These are phyloP conservation scores for Cerceris ruficornis DNA, from an alignment of 2,888 invertebrate species.

Conservation along the genomic window DNA sequence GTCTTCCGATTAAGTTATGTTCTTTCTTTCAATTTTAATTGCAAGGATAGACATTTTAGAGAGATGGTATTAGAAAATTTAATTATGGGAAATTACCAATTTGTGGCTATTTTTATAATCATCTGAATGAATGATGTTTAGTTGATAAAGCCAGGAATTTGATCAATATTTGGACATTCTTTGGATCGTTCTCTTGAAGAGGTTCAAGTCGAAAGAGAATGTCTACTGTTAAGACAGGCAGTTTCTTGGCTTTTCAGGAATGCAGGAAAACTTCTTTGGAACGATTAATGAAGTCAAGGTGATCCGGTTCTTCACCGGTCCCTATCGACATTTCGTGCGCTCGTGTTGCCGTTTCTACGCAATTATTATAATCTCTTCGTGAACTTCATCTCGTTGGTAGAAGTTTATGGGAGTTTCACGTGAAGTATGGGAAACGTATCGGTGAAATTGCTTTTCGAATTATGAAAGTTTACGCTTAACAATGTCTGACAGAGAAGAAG, in stretches of 20 bases:
- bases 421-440: not conserved
- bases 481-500: too few relatives aligned
- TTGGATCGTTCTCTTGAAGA: not conserved
- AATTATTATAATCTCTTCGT: not conserved
- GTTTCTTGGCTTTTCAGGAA: slow-evolving; percentile 14
- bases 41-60: too few relatives aligned
- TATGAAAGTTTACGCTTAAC: not conserved
- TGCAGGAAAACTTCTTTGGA: slow-evolving; percentile 24
- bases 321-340: not conserved
- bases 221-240: not conserved
- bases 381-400: not conserved
- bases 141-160: too few relatives aligned
- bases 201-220: not conserved
- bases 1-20: too few relatives aligned
- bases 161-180: not conserved
- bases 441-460: not conserved
- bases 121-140: too few relatives aligned
- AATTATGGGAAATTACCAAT: not conserved
- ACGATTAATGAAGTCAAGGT: slow-evolving; percentile 20
- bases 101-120: not conserved
- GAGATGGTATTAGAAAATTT: not conserved
- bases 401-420: not conserved
- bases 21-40: too few relatives aligned
- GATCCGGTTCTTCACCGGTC: slow-evolving; percentile 12
- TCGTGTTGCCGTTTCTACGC: not conserved